Conservation (phyloP, 23 tunicate genomes). For the Ciona savignyi region DNA sequence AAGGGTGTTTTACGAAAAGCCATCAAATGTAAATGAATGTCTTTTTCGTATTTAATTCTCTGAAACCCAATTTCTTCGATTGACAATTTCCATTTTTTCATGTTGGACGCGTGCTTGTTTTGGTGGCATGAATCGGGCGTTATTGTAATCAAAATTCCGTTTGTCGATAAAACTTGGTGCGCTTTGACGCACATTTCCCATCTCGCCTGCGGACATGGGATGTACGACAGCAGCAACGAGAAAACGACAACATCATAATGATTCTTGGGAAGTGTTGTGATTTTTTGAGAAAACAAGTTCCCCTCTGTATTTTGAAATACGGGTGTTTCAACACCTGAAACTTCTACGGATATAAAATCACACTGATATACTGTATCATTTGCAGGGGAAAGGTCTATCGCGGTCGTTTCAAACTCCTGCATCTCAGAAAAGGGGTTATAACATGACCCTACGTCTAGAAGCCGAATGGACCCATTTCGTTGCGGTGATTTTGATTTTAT, state of each 20-base stretch:
- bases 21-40: slow-evolving; percentile 56
- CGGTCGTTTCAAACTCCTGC: slow-evolving; percentile 38
- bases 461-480: slow-evolving; percentile 7
- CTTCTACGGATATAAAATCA: slow-evolving; percentile 57
- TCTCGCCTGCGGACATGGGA: slow-evolving; percentile 64
- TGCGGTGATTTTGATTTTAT: background rate
- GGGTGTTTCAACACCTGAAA: background rate
- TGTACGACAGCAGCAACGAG: slow-evolving; percentile 64
- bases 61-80: slow-evolving; percentile 71
- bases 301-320: background rate
- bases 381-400: slow-evolving; percentile 67
- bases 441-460: slow-evolving; percentile 80
- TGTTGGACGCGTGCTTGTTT: slow-evolving; percentile 64
- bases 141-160: slow-evolving; percentile 57
- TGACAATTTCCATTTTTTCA: slow-evolving; percentile 61
- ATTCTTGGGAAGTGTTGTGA: slow-evolving; percentile 11
- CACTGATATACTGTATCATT: slow-evolving; percentile 42
- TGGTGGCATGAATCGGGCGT: slow-evolving; percentile 83
- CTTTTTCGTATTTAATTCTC: slow-evolving; percentile 55
- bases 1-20: slow-evolving; percentile 67
- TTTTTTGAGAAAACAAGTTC: background rate
- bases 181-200: slow-evolving; percentile 77
- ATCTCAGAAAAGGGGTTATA: slow-evolving; percentile 50
- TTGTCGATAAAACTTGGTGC: slow-evolving; percentile 28
- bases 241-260: slow-evolving; percentile 72